A percentile compares a stretch with the other conserved stretches of the same genome.
phyloP scores from a whole-genome alignment of 2,797 vertebrate genomes.

The Enteromius afrohamiltoni region DNA sequence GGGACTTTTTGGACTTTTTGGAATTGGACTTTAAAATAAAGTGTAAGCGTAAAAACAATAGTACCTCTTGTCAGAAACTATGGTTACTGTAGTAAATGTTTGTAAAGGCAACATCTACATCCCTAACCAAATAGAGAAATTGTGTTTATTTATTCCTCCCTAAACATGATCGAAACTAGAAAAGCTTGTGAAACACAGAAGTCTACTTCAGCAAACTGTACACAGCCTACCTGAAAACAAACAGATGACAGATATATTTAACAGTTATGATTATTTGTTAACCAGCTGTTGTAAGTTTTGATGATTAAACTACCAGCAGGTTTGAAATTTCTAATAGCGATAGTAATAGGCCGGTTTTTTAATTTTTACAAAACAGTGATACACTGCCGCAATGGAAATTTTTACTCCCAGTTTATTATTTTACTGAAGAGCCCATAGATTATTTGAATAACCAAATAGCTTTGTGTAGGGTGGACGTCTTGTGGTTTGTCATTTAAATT shows the following conservation, averaged over 20 bases:
- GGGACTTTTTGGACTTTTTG: too few relatives aligned
- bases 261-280: not conserved
- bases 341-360: not conserved
- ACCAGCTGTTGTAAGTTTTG: not conserved
- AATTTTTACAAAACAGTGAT: not conserved
- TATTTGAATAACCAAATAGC: conserved; percentile 25
- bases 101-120: not conserved
- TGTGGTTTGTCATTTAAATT: conserved; percentile 8
- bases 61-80: not conserved
- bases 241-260: not conserved
- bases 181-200: not conserved
- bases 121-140: conserved; percentile 13
- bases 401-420: not conserved
- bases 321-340: not conserved
- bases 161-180: not conserved
- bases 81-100: not conserved
- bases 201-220: not conserved
- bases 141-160: conserved; percentile 17
- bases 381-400: not conserved
- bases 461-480: not conserved
- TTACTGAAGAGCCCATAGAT: not conserved
- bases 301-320: not conserved
- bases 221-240: not conserved
- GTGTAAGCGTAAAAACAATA: not conserved
- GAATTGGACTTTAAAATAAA: not conserved